Evolutionary conservation across 2,113 vertebrate species (phyloP).

Genomic region (Tetrao urogallus): DNA sequence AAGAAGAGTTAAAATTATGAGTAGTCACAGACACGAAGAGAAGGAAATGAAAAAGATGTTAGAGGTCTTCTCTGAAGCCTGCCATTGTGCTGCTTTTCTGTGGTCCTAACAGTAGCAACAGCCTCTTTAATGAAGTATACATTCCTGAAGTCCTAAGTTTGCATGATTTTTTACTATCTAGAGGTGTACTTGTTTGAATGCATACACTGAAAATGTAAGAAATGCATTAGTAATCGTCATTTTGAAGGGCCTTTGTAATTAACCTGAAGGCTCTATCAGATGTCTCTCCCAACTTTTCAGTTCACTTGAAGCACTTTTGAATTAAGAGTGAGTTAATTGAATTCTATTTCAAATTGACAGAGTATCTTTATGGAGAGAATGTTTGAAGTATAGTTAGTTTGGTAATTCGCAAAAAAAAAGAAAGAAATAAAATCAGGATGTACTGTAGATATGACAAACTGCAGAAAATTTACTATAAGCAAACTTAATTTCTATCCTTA

Average conservation of each 20-base stretch:
- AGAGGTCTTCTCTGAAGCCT: not conserved
- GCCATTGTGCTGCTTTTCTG: not conserved
- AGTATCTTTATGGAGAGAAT: not conserved
- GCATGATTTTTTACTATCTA: not conserved
- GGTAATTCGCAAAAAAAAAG: not conserved
- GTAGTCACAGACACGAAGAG: not conserved
- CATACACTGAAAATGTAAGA: not conserved
- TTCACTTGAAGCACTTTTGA: not conserved
- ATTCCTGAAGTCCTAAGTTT: not conserved
- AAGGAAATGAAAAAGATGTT: not conserved
- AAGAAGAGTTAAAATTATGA: not conserved
- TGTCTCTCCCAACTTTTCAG: not conserved
- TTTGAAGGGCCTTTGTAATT: not conserved
- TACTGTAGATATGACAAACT: not conserved
- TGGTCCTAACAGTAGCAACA: not conserved
- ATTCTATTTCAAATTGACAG: not conserved
- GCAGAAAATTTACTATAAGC: not conserved
- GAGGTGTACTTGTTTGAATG: not conserved
- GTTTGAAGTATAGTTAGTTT: not conserved
- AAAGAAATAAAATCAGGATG: not conserved
- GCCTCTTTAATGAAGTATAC: not conserved
- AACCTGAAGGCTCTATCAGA: not conserved
- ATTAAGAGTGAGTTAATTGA: not conserved
- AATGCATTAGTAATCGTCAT: accelerated
- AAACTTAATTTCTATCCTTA: not conserved